Base-by-base conservation (phyloP, 2,113 vertebrate species). In the Spheniscus mendiculus region DNA sequence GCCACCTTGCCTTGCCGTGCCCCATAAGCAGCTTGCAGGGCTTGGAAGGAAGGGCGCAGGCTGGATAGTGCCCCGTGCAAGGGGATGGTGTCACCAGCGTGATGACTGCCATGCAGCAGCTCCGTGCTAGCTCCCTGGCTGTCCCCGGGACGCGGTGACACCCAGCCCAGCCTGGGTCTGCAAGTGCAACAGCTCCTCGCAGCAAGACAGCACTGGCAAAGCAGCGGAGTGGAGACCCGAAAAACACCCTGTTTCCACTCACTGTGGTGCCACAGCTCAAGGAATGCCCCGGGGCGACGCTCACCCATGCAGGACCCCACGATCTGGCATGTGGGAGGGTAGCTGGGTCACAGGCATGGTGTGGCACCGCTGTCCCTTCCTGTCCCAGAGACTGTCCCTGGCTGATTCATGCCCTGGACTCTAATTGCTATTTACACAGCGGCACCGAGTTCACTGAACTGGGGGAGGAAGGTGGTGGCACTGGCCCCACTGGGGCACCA, bases 401-500 rank as follows among this genome's bases (percentile, higher is more conserved):
- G 36, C 87, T 94, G 91, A 96, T 40, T 98, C 94, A 97, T 66
- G 26, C 26, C 63, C 87, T 15, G 42, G 62, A 9, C 38, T 25
- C 53, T 94, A 94, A 95, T 95, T 89, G 93, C 70, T 96, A 29
- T 96, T 97, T 96, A 91, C 69, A 14, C 26, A 18, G 27, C 25
- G 62, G n/a, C 89, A 84, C 38, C 4, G 5, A 80, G 81, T 70
- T 53, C 0, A 0, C 23, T 22, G 55, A 91, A 86, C 80, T 61
- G 20, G 78, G 62, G 7, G 6, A 94, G 32, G 55, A 90, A 86
- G 84, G 40, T 44, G 67, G 40, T 82, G 89, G 87, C 89, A 83
- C 77, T 27, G 59, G 65, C 49, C 87, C 83, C 91, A 92, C 27
- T 93, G 38, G 93, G 69, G 8, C 94, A 94, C 0, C 0, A 15